Base-by-base conservation (phyloP, 2,797 vertebrate genomes). In the Gambusia yucatana region DNA sequence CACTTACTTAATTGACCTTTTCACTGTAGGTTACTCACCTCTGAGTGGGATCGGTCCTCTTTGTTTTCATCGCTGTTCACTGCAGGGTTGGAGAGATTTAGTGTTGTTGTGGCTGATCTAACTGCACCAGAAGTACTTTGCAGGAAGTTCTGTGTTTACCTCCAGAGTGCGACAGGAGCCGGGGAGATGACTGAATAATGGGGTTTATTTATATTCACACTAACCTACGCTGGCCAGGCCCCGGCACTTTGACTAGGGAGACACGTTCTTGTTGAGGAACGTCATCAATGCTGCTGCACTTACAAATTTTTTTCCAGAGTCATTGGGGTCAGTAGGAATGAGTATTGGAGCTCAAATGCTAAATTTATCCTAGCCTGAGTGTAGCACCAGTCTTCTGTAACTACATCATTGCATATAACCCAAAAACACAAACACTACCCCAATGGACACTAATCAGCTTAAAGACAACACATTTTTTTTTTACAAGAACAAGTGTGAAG, bases 161-260 rank as follows among this genome's bases (percentile, higher is more conserved):
- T 95, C 92, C 87, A 96, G 95, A 95, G 96, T 96, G 97, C 96
- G 97, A 97, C 97, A 97, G 96, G 96, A 96, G 97, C 96, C 95
- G 89, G 92, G 95, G 96, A 96, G 96, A 97, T 96, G 96, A 96
- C 96, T 96, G 96, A 89, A 97, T 97, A 97, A 97, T 97, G 97
- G 97, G 96, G 97, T 97, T 98, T 98, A 98, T 98, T 98, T 98
- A 98, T 96, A 95, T 96, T 97, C 97, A 97, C 96, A 95, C 97
- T 97, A 96, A 94, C 96, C 95, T 96, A 96, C 96, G 95, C 97
- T 96, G 96, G 94, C 96, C 96, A 96, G 97, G 96, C 97, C 97
- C 96, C 97, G 96, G 95, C 95, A 96, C 96, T 96, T 95, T 95
- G 94, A 95, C 95, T 92, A 95, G 86, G 93, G 97, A 96, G 96